These are phyloP conservation scores for Lasioglossum figueresi DNA, from an alignment of 2,888 invertebrate genomes.

Conservation along the genomic window DNA sequence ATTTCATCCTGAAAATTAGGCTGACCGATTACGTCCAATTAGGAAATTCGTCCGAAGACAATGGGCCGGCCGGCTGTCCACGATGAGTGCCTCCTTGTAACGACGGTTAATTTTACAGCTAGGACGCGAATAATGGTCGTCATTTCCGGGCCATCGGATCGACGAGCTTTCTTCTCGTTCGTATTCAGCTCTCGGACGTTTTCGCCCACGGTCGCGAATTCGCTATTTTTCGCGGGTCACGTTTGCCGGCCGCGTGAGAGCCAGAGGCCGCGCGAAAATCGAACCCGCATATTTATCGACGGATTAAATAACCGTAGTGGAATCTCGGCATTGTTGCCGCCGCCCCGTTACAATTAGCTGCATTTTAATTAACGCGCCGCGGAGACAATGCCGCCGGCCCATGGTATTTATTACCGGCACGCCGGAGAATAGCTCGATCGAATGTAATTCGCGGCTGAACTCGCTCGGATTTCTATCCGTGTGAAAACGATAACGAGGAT, in stretches of 20 bases:
- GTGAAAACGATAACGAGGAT: slow-evolving; percentile 13
- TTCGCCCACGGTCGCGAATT: background rate
- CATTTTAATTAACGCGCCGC: slow-evolving; percentile 64
- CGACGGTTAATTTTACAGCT: background rate
- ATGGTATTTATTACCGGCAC: slow-evolving; percentile 54
- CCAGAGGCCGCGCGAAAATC: slow-evolving; percentile 8
- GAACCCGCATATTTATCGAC: slow-evolving; percentile 43
- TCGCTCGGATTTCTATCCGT: slow-evolving; percentile 24
- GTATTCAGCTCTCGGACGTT: slow-evolving; percentile 1
- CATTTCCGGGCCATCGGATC: slow-evolving; percentile 10
- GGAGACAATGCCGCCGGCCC: slow-evolving; percentile 51
- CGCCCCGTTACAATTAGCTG: slow-evolving; percentile 57
- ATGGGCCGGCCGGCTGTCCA: background rate
- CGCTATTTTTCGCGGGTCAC: slow-evolving; percentile 36
- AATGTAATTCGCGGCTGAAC: slow-evolving; percentile 45
- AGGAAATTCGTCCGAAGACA: background rate
- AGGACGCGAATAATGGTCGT: slow-evolving; percentile 11
- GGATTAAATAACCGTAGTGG: slow-evolving; percentile 54
- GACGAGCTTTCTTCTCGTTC: slow-evolving; percentile 12
- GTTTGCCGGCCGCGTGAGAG: slow-evolving; percentile 40
- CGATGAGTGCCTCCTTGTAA: background rate
- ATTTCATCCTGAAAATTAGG: background rate
- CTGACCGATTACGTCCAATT: slow-evolving; percentile 7
- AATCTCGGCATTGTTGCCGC: slow-evolving; percentile 47
- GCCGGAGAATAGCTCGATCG: slow-evolving; percentile 46